phyloP scores from a whole-genome alignment of 1,140 invertebrate genomes.

The Bombus balteatus region DNA sequence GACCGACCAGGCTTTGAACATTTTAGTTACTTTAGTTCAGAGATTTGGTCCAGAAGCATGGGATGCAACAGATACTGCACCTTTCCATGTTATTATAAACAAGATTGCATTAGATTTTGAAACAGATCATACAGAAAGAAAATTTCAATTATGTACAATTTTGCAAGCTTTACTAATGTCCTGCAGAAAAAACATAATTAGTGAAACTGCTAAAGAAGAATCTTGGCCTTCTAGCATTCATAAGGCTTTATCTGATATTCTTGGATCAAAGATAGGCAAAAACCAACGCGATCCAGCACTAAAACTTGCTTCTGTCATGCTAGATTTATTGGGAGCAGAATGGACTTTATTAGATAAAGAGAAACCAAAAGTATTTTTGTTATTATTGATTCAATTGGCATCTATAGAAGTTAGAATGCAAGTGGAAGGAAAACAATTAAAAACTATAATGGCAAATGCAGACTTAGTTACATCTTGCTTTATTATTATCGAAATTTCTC shows the following conservation, averaged over 20 bases:
- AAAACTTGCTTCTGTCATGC: conserved; percentile 89
- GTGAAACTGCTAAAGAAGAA: conserved; percentile 85
- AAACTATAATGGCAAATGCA: conserved; percentile 89
- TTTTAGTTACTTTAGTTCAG: conserved; percentile 88
- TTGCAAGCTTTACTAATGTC: conserved; percentile 89
- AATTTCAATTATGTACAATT: conserved; percentile 92
- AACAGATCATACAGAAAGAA: conserved; percentile 92
- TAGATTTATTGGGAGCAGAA: conserved; percentile 92
- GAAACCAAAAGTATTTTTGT: conserved; percentile 91
- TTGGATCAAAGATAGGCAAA: conserved; percentile 93
- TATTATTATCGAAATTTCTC: conserved; percentile 90
- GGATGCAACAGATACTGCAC: conserved; percentile 86
- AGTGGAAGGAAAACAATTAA: conserved; percentile 92
- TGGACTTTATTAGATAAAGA: conserved; percentile 91
- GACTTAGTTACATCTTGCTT: conserved; percentile 93
- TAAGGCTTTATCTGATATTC: conserved; percentile 90
- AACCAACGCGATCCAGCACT: conserved; percentile 94
- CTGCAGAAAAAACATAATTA: conserved; percentile 86
- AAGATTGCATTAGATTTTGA: conserved; percentile 93
- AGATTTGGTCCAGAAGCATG: conserved; percentile 88
- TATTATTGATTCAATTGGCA: conserved; percentile 92
- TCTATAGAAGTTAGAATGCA: conserved; percentile 97
- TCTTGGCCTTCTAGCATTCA: conserved; percentile 91
- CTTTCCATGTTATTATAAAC: conserved; percentile 92
- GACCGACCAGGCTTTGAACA: conserved; percentile 91